Evolutionary conservation across 1,140 invertebrate genomes (phyloP).

Genomic region (Plectus sambesii): DNA sequence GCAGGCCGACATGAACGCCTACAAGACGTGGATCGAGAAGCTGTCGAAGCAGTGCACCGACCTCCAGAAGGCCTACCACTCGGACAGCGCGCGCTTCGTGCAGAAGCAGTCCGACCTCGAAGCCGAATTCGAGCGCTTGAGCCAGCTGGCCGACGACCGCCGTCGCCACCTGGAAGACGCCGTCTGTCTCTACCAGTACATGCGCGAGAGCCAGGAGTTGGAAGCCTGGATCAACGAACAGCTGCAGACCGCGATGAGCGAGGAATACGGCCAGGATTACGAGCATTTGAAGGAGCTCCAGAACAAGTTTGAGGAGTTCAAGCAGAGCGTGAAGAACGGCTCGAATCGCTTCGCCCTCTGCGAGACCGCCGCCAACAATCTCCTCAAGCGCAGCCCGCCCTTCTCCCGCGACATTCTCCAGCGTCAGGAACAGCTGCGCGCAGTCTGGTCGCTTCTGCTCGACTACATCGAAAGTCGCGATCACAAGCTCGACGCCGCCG

Average conservation of each 20-base stretch:
- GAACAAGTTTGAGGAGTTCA: conserved; percentile 89
- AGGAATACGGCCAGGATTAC: conserved; percentile 93
- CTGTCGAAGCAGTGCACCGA: conserved; percentile 20
- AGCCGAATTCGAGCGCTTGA: conserved; percentile 48
- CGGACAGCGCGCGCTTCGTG: conserved; percentile 74
- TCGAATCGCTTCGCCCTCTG: conserved; percentile 82
- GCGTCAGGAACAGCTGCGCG: conserved; percentile 74
- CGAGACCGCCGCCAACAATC: conserved; percentile 75
- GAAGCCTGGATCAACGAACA: conserved; percentile 90
- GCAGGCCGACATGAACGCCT: conserved; percentile 32
- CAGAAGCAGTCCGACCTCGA: conserved; percentile 79
- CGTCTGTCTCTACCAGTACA: conserved; percentile 77
- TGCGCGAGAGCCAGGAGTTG: conserved; percentile 74
- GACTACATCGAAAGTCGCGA: conserved; percentile 72
- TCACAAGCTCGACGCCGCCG: conserved; percentile 73
- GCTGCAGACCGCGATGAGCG: conserved; percentile 71
- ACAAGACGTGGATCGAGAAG: conserved; percentile 24
- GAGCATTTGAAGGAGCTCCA: conserved; percentile 80
- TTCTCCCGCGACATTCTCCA: conserved; percentile 75
- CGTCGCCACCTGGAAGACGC: conserved; percentile 52
- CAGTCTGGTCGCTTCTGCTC: conserved; percentile 70
- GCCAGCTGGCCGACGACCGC: conserved; percentile 58
- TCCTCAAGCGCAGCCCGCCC: conserved; percentile 58
- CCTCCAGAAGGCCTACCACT: conserved; percentile 64
- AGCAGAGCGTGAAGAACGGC: conserved; percentile 75